Base-by-base conservation (phyloP, 2,113 vertebrate species). In the Rhombomys opimus region DNA sequence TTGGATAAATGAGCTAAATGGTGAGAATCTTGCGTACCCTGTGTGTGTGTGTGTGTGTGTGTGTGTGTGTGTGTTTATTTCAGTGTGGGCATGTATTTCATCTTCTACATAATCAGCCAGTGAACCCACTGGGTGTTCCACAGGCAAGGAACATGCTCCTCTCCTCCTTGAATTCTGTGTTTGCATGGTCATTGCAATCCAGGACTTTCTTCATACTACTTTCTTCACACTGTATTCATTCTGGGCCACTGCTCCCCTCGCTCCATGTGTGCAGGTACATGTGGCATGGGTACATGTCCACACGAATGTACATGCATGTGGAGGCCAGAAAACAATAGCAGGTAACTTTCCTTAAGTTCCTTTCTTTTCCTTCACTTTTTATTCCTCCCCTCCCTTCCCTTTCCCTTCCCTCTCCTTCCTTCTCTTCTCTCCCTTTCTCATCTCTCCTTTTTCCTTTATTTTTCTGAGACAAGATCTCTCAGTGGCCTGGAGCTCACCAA, bases 11-110 rank as follows among this genome's bases (percentile, higher is more conserved):
- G 52, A 46, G 46, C 6, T n/a, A 61, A 50, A 11, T 22, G 7
- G 15, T 68, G 17, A 11, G 20, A 17, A 61, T 35, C 23, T 87
- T 57, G 32, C 0, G 0, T 9, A 80, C 68, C 30, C 46, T 46
- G 46, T 46, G 46, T 46, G 46, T 46, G 46, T 46, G 46, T 46
- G 46, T 46, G 46, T 46, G 46, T 46, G 46, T 46, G 46, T 46
- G 46, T 5, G 46, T 46, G 46, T 46, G 5, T 46, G 46, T 5
- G 46, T 46, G 46, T 46, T 46, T 82, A 63, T 57, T 13, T 23
- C 5, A 2, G 22, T 20, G 38, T n/a, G 57, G 27, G 76, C 5
- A 20, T 57, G 8, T 5, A 7, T 0, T 7, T 7, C 13, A 3
- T 78, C 57, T 3, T 57, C 22, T 52, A 0, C 41, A 41, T 2